Evolutionary conservation across 2,888 invertebrate species (phyloP), one percentile per base, ranked within the genome.

Genomic region (Zonitis immaculata): DNA sequence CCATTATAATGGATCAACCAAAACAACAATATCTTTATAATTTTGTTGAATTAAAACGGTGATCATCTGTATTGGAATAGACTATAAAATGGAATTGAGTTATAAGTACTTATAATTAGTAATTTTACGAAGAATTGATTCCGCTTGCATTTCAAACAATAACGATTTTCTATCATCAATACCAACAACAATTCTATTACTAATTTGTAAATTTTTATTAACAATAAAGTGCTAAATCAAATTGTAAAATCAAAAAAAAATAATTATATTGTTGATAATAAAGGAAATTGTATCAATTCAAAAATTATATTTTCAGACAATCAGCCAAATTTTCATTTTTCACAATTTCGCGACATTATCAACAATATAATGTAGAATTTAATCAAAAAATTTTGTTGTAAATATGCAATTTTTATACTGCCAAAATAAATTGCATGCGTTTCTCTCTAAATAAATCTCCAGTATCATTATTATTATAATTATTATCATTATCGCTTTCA

Each of bases 371-470:
- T 39, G 44, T 28, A 25, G 26, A 28, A 11, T 26, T 12, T 8
- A 16, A 11, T 14, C 8, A 39, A 20, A 18, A 46, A n/a, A n/a
- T n/a, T n/a, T n/a, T 43, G 35, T 51, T 59, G 63, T 63, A 60
- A 65, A 64, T 63, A 61, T 64, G 63, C 65, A 61, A 65, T 58
- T 58, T 62, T 62, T 59, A 49, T 61, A 63, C 65, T 63, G 60
- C 62, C 61, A 57, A 9, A 43, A 51, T 11, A 46, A 44, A 39
- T 44, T 48, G 45, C 44, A 30, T 26, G 22, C 28, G 42, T 26
- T 25, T 11, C 28, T 12, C 14, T 49, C 35, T 22, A 22, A 22
- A 22, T n/a, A 28, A 14, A 20, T 44, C 9, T 52, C 47, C 51
- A 45, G 49, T 55, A 46, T 56, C 49, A 49, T 47, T 47, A n/a